Base-by-base conservation (phyloP, 2,113 vertebrate genomes). In the Syngnathus floridae region DNA sequence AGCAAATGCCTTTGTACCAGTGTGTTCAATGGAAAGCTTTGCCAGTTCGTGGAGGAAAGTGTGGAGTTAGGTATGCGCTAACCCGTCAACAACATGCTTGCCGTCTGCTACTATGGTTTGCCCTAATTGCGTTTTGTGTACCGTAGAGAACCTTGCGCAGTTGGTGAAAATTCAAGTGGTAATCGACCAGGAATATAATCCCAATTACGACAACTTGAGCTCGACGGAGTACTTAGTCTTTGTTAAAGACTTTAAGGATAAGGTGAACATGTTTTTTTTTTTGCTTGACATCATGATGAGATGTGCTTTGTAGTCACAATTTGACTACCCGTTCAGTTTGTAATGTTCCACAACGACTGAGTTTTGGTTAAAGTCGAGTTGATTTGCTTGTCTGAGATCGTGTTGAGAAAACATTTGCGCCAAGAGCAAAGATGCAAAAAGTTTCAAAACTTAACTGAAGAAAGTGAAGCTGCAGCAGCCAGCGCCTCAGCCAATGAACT, bases 181-280 rank as follows among this genome's bases (percentile, higher is more conserved):
- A 51, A 45, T 78, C 43, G 0, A 46, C 16, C 2, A 65, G 7
- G 1, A 1, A 19, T 78, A 52, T 16, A 1, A 41, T 4, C 21
- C 45, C 0, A 14, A 36, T 0, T 78, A 59, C 45, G 5, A 65
- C 0, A 1, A 71, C 31, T 4, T 2, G 17, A 1, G 3, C 9
- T 69, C 76, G 38, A 0, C 7, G 6, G 12, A 68, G 31, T 78
- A 69, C 31, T 68, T 11, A 41, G 13, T 12, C 0, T 78, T 74
- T 36, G 76, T 71, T 16, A 0, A 4, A 3, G 52, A 46, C 0
- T 78, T 78, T n/a, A 45, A 1, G 0, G 0, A 17, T 0, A 1
- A 40, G 55, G 65, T 71, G 26, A 56, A 35, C 26, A 35, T 16
- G 16, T 7, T 14, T 61, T 12, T 41, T 9, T 41, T 13, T 12